Conservation (phyloP, 2,888 invertebrate genomes). For the Lithophane socia region DNA sequence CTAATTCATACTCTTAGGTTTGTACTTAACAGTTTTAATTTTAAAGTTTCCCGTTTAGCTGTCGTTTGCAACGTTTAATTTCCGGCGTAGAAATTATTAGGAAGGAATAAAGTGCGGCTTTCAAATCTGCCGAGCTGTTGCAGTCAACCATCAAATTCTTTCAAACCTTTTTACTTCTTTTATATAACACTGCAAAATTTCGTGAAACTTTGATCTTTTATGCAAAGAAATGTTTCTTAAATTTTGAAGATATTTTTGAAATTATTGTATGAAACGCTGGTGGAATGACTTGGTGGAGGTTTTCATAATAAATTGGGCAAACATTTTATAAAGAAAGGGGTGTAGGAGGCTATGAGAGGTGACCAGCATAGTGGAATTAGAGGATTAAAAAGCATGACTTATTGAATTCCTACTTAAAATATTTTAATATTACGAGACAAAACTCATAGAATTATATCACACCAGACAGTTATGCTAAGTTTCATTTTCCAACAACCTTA, state of each 20-base stretch:
- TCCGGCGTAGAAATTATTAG: slow-evolving; percentile 85
- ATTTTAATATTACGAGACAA: neutral
- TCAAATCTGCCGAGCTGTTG: slow-evolving; percentile 69
- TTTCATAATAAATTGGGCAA: neutral
- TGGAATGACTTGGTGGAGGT: neutral
- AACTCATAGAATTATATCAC: slow-evolving; percentile 2
- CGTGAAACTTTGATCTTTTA: slow-evolving; percentile 35
- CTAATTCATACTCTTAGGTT: slow-evolving; percentile 36
- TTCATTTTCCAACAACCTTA: slow-evolving; percentile 9
- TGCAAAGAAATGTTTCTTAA: neutral
- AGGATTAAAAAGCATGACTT: no score
- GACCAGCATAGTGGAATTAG: neutral
- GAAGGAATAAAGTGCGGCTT: slow-evolving; percentile 80
- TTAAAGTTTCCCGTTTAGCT: slow-evolving; percentile 83
- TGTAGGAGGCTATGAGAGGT: neutral
- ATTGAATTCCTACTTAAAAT: neutral
- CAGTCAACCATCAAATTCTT: slow-evolving; percentile 58
- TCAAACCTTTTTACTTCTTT: slow-evolving; percentile 33
- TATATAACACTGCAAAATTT: slow-evolving; percentile 17
- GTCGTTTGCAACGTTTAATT: slow-evolving; percentile 85
- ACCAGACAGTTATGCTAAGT: slow-evolving; percentile 8
- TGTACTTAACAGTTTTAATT: slow-evolving; percentile 85
- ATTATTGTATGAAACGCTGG: neutral
- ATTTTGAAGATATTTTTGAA: neutral
- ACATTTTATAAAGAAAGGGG: neutral